A percentile compares a stretch with the other conserved stretches of the same genome.
Evolutionary conservation across 2,888 invertebrate species (phyloP).

Genomic region (Mimumesa dahlbomi): DNA sequence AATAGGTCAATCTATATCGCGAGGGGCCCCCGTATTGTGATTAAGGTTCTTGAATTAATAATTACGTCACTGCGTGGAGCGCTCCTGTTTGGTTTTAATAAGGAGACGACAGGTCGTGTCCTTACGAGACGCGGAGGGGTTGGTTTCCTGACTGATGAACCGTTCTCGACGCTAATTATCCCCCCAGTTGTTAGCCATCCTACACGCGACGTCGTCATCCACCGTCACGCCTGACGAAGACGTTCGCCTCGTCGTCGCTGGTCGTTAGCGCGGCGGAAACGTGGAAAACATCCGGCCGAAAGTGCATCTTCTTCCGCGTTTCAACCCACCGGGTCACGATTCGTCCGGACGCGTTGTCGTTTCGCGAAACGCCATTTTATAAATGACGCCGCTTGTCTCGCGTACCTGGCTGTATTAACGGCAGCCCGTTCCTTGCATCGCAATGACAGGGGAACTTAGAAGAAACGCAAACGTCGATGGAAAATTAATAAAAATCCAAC

Average conservation of each 20-base stretch:
- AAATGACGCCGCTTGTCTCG: conserved; percentile 25
- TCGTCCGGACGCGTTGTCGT: conserved; percentile 31
- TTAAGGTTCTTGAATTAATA: conserved; percentile 56
- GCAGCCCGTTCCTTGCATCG: conserved; percentile 35
- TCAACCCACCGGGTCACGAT: conserved; percentile 33
- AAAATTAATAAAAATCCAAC: no score
- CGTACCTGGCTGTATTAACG: conserved; percentile 39
- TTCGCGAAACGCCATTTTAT: conserved; percentile 26
- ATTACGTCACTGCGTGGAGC: conserved; percentile 44
- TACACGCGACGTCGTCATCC: conserved; percentile 73
- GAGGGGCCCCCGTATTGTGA: no score
- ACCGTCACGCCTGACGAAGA: conserved; percentile 36
- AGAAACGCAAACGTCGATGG: no score
- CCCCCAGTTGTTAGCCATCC: conserved; percentile 70
- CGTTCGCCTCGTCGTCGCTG: conserved; percentile 29
- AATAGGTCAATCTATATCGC: no score
- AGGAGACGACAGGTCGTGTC: conserved; percentile 74
- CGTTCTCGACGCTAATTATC: conserved; percentile 76
- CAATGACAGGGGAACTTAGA: no score
- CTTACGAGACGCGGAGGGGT: conserved; percentile 66
- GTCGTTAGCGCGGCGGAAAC: conserved; percentile 67
- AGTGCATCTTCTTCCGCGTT: conserved; percentile 37
- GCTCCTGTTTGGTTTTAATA: conserved; percentile 68
- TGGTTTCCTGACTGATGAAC: conserved; percentile 75
- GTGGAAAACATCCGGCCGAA: conserved; percentile 55